Base-by-base conservation (phyloP, 1,140 invertebrate genomes). In the Cepaea nemoralis region DNA sequence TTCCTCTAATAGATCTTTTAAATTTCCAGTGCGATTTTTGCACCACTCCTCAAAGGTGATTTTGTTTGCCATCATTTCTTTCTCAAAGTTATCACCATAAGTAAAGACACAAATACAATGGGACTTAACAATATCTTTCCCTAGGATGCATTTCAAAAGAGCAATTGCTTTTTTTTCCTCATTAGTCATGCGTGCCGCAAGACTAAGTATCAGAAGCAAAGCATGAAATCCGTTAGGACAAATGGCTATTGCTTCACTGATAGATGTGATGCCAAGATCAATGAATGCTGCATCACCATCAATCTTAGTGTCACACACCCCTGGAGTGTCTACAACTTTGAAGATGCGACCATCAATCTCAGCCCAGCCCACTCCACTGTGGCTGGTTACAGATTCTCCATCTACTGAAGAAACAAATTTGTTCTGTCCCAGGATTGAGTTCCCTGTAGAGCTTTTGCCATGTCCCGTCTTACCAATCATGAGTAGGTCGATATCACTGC, bases 401-500 rank as follows among this genome's bases (percentile, higher is more conserved):
- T 73, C 73, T 50, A 33, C 24, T 5, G 42, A 48, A 45, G 74
- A 31, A 8, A 40, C 33, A 76, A 84, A 84, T 19, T 27, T 80
- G 31, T 81, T 48, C 19, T 45, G 45, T 8, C 85, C 81, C 33
- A 85, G 55, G 45, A 86, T 80, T 42, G 79, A 82, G 80, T 86
- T 85, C 1, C 83, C 86, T 24, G 84, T 76, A 31, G 81, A 74
- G 74, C 85, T 85, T 82, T 85, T 87, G 10, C 86, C 86, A 75
- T 78, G 63, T 42, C 86, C 84, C 24, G 84, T 84, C 77, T 83
- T 83, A 0, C 84, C 84, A 24, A 85, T 50, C 24, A 85, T 31
- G 14, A 85, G 80, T 33, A 87, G 48, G 50, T 78, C 77, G 42
- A 78, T 37, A 39, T 69, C 63, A 69, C n/a, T 33, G n/a, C 77